Evolutionary conservation across 2,113 vertebrate genomes (phyloP).

Genomic region (Bubo bubo): DNA sequence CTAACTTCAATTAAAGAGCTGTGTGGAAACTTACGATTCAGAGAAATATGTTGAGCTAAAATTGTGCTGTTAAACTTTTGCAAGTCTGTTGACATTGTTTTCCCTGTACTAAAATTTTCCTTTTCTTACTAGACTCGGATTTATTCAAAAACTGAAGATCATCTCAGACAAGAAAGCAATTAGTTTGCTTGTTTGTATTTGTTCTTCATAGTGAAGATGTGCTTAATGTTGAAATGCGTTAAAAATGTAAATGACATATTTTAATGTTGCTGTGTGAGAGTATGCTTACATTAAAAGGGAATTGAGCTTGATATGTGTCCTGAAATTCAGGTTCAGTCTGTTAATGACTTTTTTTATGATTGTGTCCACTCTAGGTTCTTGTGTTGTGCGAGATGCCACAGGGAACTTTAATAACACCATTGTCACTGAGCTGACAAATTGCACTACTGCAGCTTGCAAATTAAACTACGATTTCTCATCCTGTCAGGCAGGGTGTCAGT

Average conservation of each 20-base stretch:
- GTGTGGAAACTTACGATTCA: accelerated
- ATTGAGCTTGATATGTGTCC: accelerated
- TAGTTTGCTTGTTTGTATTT: background rate
- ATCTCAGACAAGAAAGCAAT: background rate
- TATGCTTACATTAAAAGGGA: background rate
- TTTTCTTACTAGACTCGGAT: background rate
- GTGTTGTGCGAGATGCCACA: constrained; percentile 92
- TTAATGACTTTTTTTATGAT: background rate
- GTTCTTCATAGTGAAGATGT: background rate
- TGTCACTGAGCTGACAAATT: constrained; percentile 78
- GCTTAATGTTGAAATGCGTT: background rate
- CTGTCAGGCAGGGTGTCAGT: constrained; percentile 80
- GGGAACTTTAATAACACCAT: constrained; percentile 82
- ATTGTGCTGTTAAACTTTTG: background rate
- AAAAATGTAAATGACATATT: background rate
- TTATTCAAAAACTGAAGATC: background rate
- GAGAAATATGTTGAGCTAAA: background rate
- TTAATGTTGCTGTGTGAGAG: background rate
- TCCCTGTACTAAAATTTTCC: background rate
- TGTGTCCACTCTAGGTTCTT: constrained; percentile 80
- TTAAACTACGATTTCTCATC: constrained; percentile 89
- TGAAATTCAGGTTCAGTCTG: background rate
- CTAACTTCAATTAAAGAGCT: background rate
- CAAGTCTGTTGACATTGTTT: background rate
- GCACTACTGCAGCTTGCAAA: constrained; percentile 87